Base-by-base conservation (phyloP, 2,888 invertebrate genomes). In the Sabatieria punctata region DNA sequence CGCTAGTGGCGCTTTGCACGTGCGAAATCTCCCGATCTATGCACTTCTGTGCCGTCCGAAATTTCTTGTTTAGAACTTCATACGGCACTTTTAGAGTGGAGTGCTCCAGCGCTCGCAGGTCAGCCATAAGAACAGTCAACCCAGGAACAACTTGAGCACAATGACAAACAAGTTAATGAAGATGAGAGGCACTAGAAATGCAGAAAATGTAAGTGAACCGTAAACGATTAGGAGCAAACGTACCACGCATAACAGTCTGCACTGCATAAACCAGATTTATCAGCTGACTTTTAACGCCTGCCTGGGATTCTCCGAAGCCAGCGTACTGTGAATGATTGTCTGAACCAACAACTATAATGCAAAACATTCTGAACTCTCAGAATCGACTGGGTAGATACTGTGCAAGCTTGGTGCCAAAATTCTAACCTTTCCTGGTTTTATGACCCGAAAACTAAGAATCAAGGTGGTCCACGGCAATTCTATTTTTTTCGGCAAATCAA, bases 51-150 rank as follows among this genome's bases (percentile, higher is more conserved):
- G 91, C 85, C 40, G 82, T 78, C 46, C 95, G 79, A 67, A 93
- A 97, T 60, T 85, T 85, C 68, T 95, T 95, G 70, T 97, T 97
- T 54, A 97, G 74, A 42, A 95, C 78, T 71, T 97, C 97, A 64
- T 95, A 97, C 1, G 95, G 95, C 54, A 95, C 89, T 78, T 91
- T 91, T 54, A 93, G 74, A 24, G 91, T 89, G 44, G 89, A 83
- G 72, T 93, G 89, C 69, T 95, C 95, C 65, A 93, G 72, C 54
- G 85, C 82, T 69, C 84, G 88, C 52, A 91, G 74, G 73, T 91
- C 89, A 66, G 85, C 80, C 86, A 86, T 86, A 45, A 19, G 22
- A 42, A 18, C 40, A 48, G 51, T 73, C 71, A 91, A 65, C 91
- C 91, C 55, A 89, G 73, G 59, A 93, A 69, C 59, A 91, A 68